Evolutionary conservation across 1,140 invertebrate genomes (phyloP).

Genomic region (Globodera rostochiensis): DNA sequence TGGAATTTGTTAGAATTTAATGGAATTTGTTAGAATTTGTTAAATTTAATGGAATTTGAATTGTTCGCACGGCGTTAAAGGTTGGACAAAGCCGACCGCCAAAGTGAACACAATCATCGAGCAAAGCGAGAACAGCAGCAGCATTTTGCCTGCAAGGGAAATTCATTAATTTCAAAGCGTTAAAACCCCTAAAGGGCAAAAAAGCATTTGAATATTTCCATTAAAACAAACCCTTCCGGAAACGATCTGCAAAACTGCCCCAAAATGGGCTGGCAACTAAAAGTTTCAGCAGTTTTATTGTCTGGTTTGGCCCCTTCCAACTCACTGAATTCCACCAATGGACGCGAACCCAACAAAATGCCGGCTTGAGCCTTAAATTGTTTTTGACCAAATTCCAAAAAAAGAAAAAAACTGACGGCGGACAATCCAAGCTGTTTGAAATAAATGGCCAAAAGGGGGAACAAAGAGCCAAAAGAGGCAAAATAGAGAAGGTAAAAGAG

Average conservation of each 20-base stretch:
- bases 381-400: neutral
- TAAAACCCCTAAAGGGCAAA: neutral
- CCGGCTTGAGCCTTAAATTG: slow-evolving; percentile 71
- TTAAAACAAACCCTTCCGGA: slow-evolving; percentile 70
- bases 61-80: slow-evolving; percentile 77
- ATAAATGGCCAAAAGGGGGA: slow-evolving; percentile 95
- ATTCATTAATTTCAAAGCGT: too few relatives aligned
- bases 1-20: neutral
- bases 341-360: slow-evolving; percentile 78
- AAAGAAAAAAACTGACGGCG: slow-evolving; percentile 67
- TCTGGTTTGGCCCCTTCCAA: neutral
- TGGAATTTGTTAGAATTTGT: neutral
- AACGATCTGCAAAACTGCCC: slow-evolving; percentile 84
- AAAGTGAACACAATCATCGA: slow-evolving; percentile 96
- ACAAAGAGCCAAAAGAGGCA: slow-evolving; percentile 94
- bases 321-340: slow-evolving; percentile 85
- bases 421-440: slow-evolving; percentile 76
- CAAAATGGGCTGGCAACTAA: slow-evolving; percentile 90
- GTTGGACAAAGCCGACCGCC: slow-evolving; percentile 89
- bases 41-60: too few relatives aligned
- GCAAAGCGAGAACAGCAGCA: slow-evolving; percentile 85
- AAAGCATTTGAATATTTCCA: neutral
- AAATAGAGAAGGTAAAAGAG: slow-evolving; percentile 99
- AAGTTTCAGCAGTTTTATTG: neutral
- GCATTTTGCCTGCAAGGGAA: slow-evolving; percentile 73